A percentile compares a stretch with the other conserved stretches of the same genome.
phyloP scores from a whole-genome alignment of 2,888 invertebrate genomes.

The Adelognathus sp. region DNA sequence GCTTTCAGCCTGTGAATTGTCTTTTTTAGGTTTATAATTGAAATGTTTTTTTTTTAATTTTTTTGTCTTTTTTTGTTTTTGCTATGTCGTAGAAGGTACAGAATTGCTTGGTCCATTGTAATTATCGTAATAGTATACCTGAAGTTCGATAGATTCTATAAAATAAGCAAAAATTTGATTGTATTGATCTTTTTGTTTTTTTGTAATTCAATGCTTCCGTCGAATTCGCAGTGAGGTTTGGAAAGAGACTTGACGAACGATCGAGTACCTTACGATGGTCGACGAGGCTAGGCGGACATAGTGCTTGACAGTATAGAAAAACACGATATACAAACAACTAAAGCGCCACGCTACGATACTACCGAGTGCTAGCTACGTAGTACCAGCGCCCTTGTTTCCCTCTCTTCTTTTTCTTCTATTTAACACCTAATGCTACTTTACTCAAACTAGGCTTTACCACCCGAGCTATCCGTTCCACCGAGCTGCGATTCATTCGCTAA shows the following conservation, averaged over 20 bases:
- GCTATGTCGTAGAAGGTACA: slow-evolving; percentile 53
- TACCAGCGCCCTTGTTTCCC: slow-evolving; percentile 72
- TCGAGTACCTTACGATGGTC: slow-evolving; percentile 43
- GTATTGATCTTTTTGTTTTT: slow-evolving; percentile 16
- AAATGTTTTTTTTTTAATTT: slow-evolving; percentile 24
- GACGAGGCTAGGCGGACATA: slow-evolving; percentile 68
- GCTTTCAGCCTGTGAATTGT: slow-evolving; percentile 30
- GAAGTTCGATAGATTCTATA: slow-evolving; percentile 50
- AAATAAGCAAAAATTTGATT: slow-evolving; percentile 47
- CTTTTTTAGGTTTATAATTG: slow-evolving; percentile 18
- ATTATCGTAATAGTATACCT: slow-evolving; percentile 58
- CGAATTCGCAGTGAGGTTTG: neutral
- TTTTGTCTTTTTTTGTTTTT: slow-evolving; percentile 38
- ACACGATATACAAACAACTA: slow-evolving; percentile 79
- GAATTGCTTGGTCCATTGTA: slow-evolving; percentile 58
- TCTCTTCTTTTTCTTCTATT: slow-evolving; percentile 49
- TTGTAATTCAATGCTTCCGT: slow-evolving; percentile 4
- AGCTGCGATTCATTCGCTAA: slow-evolving; percentile 1
- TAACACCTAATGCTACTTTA: slow-evolving; percentile 71
- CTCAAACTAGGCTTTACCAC: slow-evolving; percentile 74
- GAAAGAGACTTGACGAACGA: slow-evolving; percentile 31
- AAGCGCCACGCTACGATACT: slow-evolving; percentile 77
- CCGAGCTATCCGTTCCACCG: slow-evolving; percentile 60
- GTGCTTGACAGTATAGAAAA: slow-evolving; percentile 75
- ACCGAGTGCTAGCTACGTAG: slow-evolving; percentile 76